A percentile compares a stretch with the other conserved stretches of the same genome.
Conservation (phyloP, 2,113 vertebrate species). For the Spilogale gracilis region DNA sequence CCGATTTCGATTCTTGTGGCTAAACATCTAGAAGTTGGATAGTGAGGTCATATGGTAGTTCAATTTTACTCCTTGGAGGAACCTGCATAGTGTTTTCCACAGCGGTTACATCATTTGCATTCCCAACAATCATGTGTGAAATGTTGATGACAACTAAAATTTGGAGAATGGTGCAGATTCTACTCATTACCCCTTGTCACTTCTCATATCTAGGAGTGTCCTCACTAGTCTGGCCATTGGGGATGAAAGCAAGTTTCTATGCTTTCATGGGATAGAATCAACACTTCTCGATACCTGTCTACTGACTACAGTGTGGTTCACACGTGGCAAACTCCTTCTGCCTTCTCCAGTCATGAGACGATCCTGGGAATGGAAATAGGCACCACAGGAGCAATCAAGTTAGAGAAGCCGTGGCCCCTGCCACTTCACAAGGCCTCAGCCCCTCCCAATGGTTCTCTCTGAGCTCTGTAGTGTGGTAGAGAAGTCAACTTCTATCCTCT, state of each 20-base stretch:
- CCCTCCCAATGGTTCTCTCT: accelerated
- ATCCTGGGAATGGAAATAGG: too few species aligned
- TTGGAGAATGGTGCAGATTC: neutral
- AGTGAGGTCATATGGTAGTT: neutral
- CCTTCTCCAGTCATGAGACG: neutral
- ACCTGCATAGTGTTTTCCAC: neutral
- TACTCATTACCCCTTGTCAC: neutral
- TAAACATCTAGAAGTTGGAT: neutral
- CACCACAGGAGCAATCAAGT: accelerated
- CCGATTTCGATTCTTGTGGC: neutral
- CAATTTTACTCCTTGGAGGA: neutral
- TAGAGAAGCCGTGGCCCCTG: neutral
- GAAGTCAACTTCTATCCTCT: neutral
- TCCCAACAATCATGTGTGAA: neutral
- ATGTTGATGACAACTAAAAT: neutral
- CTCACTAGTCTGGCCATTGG: too few species aligned
- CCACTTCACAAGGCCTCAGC: accelerated
- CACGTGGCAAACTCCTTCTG: neutral
- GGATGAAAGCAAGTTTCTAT: neutral
- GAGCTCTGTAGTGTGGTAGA: accelerated
- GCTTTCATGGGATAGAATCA: accelerated
- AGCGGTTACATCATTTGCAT: neutral
- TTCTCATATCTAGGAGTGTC: neutral
- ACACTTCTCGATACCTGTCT: neutral
- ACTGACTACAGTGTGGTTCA: accelerated